Evolutionary conservation across 2,888 invertebrate species (phyloP).

Genomic region (Limnephilus marmoratus): DNA sequence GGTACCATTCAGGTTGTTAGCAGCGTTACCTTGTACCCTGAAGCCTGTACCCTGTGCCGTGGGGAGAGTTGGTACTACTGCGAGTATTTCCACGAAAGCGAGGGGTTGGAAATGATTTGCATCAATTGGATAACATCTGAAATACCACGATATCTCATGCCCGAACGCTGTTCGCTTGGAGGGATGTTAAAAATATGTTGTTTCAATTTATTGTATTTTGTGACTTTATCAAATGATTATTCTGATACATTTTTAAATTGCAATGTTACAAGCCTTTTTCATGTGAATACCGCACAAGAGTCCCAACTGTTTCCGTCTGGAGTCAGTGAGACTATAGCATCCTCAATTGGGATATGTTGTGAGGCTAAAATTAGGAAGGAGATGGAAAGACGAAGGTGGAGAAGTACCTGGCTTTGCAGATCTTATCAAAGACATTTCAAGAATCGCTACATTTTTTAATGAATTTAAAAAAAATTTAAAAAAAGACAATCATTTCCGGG

Average conservation of each 20-base stretch:
- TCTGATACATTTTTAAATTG: neutral
- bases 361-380: too few species aligned
- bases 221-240: neutral
- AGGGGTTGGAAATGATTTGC: slow-evolving; percentile 50
- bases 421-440: too few species aligned
- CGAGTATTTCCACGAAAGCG: neutral
- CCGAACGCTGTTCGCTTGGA: neutral
- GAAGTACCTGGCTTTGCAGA: too few species aligned
- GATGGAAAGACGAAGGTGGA: too few species aligned
- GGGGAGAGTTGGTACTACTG: neutral
- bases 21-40: slow-evolving; percentile 29
- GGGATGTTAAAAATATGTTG: neutral
- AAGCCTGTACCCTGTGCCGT: neutral
- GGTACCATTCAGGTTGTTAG: slow-evolving; percentile 52
- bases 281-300: too few species aligned
- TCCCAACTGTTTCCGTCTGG: too few species aligned
- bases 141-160: slow-evolving; percentile 49
- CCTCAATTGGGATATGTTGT: too few species aligned
- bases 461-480: too few species aligned
- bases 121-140: slow-evolving; percentile 51
- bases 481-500: too few species aligned
- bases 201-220: neutral
- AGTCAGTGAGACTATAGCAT: too few species aligned
- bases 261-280: too few species aligned
- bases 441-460: too few species aligned